phyloP scores from a whole-genome alignment of 2,888 invertebrate genomes.

The Doris montereyensis region DNA sequence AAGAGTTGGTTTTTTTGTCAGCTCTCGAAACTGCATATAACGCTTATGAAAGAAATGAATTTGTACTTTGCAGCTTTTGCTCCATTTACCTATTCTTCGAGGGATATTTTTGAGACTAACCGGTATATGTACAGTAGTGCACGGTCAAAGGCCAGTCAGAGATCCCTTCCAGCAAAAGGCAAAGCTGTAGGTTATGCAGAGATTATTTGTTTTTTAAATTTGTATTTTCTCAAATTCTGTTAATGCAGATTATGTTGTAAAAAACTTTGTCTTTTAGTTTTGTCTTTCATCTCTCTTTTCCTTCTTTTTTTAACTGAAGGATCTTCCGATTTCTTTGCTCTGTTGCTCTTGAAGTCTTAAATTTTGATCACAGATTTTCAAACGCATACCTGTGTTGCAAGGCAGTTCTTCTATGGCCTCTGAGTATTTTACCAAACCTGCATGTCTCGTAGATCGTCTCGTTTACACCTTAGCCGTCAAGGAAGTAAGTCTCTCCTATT shows the following conservation, averaged over 20 bases:
- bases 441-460: conserved; percentile 6
- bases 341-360: background rate
- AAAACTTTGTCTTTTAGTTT: no score
- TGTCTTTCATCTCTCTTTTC: no score
- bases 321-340: background rate
- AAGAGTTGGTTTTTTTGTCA: no score
- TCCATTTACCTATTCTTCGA: conserved; percentile 31
- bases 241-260: no score
- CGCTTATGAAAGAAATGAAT: no score
- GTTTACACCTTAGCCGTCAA: no score
- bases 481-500: no score
- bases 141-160: conserved; percentile 30
- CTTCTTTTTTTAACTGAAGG: no score
- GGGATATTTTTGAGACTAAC: conserved; percentile 1
- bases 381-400: conserved; percentile 3
- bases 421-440: conserved; percentile 13
- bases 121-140: conserved; percentile 32
- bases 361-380: conserved; percentile 16
- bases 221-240: no score
- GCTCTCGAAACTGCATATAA: no score
- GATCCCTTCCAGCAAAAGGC: conserved; percentile 26
- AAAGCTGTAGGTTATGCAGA: conserved; percentile 32
- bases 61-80: conserved; percentile 31
- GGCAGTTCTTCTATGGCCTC: background rate
- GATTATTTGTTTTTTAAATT: no score